Percentiles rank a stretch among this genome's conserved stretches.
Evolutionary conservation across 2,888 invertebrate genomes (phyloP).

Genomic region (Willowsia nigromaculata): DNA sequence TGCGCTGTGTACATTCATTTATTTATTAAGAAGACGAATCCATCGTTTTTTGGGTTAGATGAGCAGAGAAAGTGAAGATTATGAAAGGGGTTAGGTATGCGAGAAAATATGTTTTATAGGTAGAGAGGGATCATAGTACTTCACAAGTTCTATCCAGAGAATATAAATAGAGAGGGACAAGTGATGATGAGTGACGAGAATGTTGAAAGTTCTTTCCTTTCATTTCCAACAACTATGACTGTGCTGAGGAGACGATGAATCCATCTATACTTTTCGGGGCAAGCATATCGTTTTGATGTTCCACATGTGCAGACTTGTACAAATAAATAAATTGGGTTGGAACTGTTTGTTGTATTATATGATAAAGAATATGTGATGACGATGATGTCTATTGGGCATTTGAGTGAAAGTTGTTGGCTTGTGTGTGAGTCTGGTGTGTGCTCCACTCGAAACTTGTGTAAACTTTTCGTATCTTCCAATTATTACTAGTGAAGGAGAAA

Average conservation of each 20-base stretch:
- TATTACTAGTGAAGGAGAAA: constrained; percentile 37
- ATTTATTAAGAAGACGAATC: neutral
- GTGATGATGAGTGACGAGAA: constrained; percentile 13
- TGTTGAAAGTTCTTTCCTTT: neutral
- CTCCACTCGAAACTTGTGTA: constrained; percentile 62
- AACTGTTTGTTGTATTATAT: constrained; percentile 45
- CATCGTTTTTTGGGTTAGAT: neutral
- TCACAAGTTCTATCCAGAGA: neutral
- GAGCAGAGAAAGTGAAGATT: neutral
- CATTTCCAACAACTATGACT: neutral
- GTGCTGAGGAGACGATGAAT: neutral
- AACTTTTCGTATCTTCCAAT: constrained; percentile 64
- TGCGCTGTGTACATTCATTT: neutral
- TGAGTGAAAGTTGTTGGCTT: constrained; percentile 57
- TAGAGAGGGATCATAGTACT: neutral
- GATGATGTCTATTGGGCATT: constrained; percentile 59
- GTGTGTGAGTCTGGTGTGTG: neutral
- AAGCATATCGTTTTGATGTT: constrained; percentile 20
- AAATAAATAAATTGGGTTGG: constrained; percentile 63
- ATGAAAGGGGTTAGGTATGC: neutral
- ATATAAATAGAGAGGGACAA: neutral
- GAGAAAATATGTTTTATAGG: neutral
- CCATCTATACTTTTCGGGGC: neutral
- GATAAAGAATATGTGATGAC: neutral
- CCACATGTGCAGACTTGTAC: constrained; percentile 45